A percentile compares a stretch with the other conserved stretches of the same genome.
These are phyloP conservation scores for Xestia ashworthii DNA, from an alignment of 2,888 invertebrate species.

Conservation along the genomic window DNA sequence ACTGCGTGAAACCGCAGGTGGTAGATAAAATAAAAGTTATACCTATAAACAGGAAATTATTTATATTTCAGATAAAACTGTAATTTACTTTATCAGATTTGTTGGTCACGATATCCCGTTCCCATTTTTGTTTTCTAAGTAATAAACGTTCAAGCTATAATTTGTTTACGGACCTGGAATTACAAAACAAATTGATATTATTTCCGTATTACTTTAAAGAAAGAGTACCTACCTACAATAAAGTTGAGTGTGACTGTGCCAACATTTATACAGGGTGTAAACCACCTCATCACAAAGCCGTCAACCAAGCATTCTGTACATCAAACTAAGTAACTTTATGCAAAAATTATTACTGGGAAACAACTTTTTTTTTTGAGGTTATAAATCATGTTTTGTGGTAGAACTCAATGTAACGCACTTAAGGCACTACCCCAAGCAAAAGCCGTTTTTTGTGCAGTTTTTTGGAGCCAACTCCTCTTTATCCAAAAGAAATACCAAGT, in stretches of 20 bases:
- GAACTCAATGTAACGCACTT: no score
- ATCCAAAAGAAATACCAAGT: no score
- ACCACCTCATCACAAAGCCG: no score
- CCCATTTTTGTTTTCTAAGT: conserved; percentile 33
- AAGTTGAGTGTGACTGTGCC: not conserved
- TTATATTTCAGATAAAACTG: conserved; percentile 51
- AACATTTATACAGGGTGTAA: no score
- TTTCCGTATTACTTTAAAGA: conserved; percentile 1
- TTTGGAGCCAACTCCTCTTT: no score
- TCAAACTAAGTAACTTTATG: no score
- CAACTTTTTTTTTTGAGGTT: no score
- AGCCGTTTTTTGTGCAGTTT: no score
- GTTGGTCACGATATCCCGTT: conserved; percentile 44
- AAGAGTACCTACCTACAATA: not conserved
- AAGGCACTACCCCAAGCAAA: no score
- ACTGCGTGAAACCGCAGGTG: not conserved
- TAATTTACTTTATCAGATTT: conserved; percentile 55
- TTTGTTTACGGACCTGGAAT: conserved; percentile 12
- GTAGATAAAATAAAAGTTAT: conserved; percentile 18
- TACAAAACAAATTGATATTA: conserved; percentile 5
- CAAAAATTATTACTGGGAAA: no score
- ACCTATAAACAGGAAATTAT: conserved; percentile 47
- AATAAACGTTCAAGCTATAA: conserved; percentile 5
- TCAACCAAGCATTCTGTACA: no score
- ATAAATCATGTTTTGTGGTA: no score